Evolutionary conservation across 2,797 vertebrate genomes (phyloP), one percentile per base, ranked within the genome.

Genomic region (Holocentrus rufus): DNA sequence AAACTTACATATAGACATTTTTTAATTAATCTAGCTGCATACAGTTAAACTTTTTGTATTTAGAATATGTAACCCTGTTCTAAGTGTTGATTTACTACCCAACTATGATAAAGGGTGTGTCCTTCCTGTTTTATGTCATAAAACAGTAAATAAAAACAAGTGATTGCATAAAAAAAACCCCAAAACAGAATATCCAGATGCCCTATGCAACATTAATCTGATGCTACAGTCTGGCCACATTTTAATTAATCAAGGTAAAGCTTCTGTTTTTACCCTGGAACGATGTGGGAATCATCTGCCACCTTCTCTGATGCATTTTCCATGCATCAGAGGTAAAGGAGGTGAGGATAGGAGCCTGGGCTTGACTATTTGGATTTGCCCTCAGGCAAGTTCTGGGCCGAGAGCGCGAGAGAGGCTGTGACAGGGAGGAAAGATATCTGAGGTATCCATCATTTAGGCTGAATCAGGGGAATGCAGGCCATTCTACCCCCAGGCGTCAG

Each of bases 401-500:
- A n/a, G 22, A 5, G 15, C 36, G 66, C 63, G 52, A 34, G 27
- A 61, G 55, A 46, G 60, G 20, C 65, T 13, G 39, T 77, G 83
- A 82, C 77, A 44, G 73, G 3, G 77, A 74, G 44, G 60, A 27
- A 30, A 77, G 67, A 55, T 66, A 83, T 90, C 74, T 67, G 13
- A 83, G 67, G 81, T 72, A 84, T 90, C 80, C 69, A 72, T 82
- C 79, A 67, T 89, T 85, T 70, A 74, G 82, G 85, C 85, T 88
- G 82, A 89, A 90, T 87, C 85, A 80, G 81, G 76, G 79, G 71
- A 88, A 83, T 74, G 82, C 72, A 49, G 77, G 84, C 77, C 34
- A 86, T 86, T 82, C 77, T 79, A 85, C 47, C 90, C 59, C 15
- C 34, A 46, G 79, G 88, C 78, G 18, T 68, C 76, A 74, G 31